Base-by-base conservation (phyloP, 2,113 vertebrate species). In the Centropus bengalensis region DNA sequence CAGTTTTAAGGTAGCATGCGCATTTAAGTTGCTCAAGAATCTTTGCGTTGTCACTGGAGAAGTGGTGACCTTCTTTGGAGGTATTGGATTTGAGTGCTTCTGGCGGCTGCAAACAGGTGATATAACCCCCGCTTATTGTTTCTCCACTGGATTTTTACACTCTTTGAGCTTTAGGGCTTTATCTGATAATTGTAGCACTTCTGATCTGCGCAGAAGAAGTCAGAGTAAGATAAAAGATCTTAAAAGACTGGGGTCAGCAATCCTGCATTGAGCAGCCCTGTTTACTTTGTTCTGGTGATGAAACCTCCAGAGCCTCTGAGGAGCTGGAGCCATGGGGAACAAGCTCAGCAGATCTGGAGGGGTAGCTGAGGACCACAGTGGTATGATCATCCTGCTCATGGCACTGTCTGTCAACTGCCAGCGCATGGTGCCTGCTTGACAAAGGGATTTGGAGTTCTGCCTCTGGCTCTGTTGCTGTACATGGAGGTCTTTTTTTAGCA, bases 361-460 rank as follows among this genome's bases (percentile, higher is more conserved):
- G 21, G n/a, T 58, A 5, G 10, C 40, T 1, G 2, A 6, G 67
- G 24, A 42, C 23, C 6, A 5, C 3, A 47, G 44, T 56, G 40
- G 28, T 69, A 6, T 47, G 32, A 0, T 42, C 0, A 0, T 77
- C n/a, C 33, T 68, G 26, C 69, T 90, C n/a, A 26, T 0, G 4
- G 44, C 45, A n/a, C 28, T 63, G 54, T 63, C 42, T 55, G 42
- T 59, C 27, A 23, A 0, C 27, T 7, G 2, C 12, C 0, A 0
- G 8, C 44, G 15, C 6, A 0, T 56, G 17, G 6, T 75, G n/a
- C 20, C 12, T 81, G 30, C 3, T 33, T 71, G 40, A 10, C 27
- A 49, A 8, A 9, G 23, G 19, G 16, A 3, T 45, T 74, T 27
- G 13, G 40, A 40, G 16, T 32, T 88, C 45, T 84, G 32, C 42